These are phyloP conservation scores for Saccopteryx leptura DNA, from an alignment of 2,113 vertebrate species.

Conservation along the genomic window DNA sequence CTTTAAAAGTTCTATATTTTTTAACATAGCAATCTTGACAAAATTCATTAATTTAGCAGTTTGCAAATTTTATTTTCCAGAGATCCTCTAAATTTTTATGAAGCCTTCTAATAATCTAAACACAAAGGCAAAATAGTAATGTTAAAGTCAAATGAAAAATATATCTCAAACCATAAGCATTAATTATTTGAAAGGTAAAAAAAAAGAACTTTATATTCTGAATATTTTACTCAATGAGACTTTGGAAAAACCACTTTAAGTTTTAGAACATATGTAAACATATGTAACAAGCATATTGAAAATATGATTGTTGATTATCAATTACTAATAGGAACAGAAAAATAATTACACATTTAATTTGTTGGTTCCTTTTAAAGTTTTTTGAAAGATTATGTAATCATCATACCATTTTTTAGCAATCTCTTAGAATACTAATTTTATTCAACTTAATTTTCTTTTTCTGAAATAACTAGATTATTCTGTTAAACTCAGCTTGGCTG, in stretches of 20 bases:
- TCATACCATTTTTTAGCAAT: slow-evolving; percentile 34
- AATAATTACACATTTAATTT: slow-evolving; percentile 23
- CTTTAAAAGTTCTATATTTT: slow-evolving; percentile 22
- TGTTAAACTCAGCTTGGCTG: slow-evolving; percentile 72
- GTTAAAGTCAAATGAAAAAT: neutral
- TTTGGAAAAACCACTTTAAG: slow-evolving; percentile 28
- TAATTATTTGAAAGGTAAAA: slow-evolving; percentile 45
- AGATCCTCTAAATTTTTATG: neutral
- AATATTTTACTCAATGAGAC: slow-evolving; percentile 20
- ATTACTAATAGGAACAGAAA: neutral
- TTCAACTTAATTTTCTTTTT: slow-evolving; percentile 36
- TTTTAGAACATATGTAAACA: slow-evolving; percentile 49
- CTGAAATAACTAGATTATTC: slow-evolving; percentile 65
- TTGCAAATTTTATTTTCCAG: slow-evolving; percentile 31
- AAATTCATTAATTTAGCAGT: slow-evolving; percentile 7
- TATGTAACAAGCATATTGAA: neutral
- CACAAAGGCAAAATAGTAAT: neutral
- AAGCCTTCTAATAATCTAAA: slow-evolving; percentile 12
- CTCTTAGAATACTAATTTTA: slow-evolving; percentile 39
- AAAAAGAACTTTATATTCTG: neutral
- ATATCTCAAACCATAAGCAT: slow-evolving; percentile 17
- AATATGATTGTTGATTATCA: neutral
- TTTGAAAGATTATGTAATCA: slow-evolving; percentile 58
- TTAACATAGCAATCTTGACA: neutral
- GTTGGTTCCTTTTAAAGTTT: slow-evolving; percentile 43